phyloP scores from a whole-genome alignment of 2,888 invertebrate species.

The Peribatodes rhomboidaria region DNA sequence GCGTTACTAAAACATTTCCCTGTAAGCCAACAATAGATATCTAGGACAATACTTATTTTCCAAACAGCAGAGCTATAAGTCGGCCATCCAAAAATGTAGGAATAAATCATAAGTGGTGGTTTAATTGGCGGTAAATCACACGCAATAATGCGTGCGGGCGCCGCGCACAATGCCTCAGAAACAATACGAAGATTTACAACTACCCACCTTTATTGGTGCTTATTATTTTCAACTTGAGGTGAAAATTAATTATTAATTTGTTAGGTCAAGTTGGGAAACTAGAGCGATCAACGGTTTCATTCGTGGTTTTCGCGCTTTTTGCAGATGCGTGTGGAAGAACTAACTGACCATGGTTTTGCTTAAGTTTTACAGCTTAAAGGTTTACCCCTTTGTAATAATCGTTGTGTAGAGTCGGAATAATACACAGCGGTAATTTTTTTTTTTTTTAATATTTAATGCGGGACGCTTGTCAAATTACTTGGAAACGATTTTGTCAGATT shows the following conservation, averaged over 20 bases:
- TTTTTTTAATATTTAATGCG: no score
- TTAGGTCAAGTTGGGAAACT: background rate
- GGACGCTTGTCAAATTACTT: no score
- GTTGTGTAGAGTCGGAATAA: no score
- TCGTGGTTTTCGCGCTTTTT: background rate
- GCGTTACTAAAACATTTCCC: background rate
- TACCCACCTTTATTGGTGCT: constrained; percentile 32
- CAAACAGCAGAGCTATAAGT: constrained; percentile 18
- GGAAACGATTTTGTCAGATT: no score
- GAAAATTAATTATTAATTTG: constrained; percentile 21
- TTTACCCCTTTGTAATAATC: no score
- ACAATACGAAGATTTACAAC: constrained; percentile 35
- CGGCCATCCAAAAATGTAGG: constrained; percentile 32
- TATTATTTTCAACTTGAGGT: constrained; percentile 22
- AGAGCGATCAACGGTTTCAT: background rate
- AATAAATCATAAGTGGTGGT: constrained; percentile 37
- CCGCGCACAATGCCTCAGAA: constrained; percentile 40
- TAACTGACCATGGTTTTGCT: no score
- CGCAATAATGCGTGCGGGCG: constrained; percentile 39
- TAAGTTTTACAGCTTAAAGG: no score
- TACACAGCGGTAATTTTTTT: no score
- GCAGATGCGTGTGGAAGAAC: no score
- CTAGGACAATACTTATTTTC: background rate
- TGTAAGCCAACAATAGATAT: background rate
- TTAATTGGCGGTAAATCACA: constrained; percentile 46